These are phyloP conservation scores for Centruroides vittatus DNA, from an alignment of 1,140 invertebrate species.

Conservation along the genomic window DNA sequence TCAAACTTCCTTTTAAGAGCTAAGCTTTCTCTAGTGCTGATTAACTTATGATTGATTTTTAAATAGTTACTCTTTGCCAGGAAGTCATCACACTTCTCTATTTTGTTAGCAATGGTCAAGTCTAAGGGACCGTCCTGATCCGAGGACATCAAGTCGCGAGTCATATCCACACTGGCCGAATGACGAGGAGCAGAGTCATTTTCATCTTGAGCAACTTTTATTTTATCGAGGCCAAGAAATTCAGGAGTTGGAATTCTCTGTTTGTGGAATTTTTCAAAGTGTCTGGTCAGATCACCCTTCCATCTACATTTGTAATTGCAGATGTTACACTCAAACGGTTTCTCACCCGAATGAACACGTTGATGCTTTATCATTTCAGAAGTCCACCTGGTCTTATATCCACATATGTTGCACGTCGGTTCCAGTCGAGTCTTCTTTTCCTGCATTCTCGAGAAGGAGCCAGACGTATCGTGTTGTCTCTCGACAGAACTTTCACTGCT, in stretches of 20 bases:
- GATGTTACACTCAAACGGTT: constrained; percentile 28
- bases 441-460: neutral
- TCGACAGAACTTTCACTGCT: neutral
- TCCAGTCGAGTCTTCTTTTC: neutral
- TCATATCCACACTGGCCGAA: neutral
- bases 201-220: neutral
- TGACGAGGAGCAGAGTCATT: neutral
- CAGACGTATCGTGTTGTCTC: neutral
- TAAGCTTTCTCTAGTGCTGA: too few species aligned
- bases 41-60: too few species aligned
- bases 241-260: neutral
- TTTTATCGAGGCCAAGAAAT: neutral
- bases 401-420: constrained; percentile 47
- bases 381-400: constrained; percentile 66
- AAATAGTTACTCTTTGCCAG: too few species aligned
- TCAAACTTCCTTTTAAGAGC: too few species aligned
- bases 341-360: constrained; percentile 43
- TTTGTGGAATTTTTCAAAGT: constrained; percentile 30
- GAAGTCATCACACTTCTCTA: too few species aligned
- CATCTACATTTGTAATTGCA: constrained; percentile 34
- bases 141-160: neutral
- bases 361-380: constrained; percentile 60
- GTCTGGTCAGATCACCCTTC: constrained; percentile 33
- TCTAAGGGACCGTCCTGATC: constrained; percentile 9
- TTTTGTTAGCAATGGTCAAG: constrained; percentile 2